Percentiles rank a stretch among this genome's conserved stretches.
Conservation (phyloP, 2,888 invertebrate species). For the Lathronympha strigana region DNA sequence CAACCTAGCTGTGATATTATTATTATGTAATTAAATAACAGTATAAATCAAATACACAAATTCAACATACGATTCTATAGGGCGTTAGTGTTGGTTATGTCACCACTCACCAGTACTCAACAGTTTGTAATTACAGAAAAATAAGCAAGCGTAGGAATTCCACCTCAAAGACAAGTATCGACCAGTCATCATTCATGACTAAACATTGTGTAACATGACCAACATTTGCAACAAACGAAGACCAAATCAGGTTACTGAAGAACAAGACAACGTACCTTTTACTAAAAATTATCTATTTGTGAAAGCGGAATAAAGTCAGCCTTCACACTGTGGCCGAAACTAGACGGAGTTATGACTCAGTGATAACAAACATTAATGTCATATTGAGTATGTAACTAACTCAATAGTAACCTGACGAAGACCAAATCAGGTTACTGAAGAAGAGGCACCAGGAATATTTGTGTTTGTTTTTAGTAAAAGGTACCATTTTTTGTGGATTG, state of each 20-base stretch:
- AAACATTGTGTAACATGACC: conserved; percentile 24
- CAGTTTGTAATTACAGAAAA: too few species aligned
- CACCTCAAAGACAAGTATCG: background rate
- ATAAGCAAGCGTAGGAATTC: too few species aligned
- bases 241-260: conserved; percentile 14
- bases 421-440: conserved; percentile 14
- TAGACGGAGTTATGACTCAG: conserved; percentile 25
- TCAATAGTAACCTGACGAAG: background rate
- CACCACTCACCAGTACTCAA: background rate
- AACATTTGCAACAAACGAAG: too few species aligned
- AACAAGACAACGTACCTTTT: background rate
- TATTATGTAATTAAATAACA: too few species aligned
- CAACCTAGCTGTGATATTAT: too few species aligned
- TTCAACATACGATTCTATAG: too few species aligned
- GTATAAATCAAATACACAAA: too few species aligned
- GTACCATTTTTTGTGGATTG: too few species aligned
- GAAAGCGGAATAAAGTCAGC: conserved; percentile 11
- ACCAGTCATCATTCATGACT: conserved; percentile 1
- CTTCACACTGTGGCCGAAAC: conserved; percentile 23
- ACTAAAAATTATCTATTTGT: too few species aligned
- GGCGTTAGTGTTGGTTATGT: too few species aligned
- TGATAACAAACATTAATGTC: conserved; percentile 36
- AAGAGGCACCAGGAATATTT: conserved; percentile 4
- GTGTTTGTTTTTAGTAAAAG: too few species aligned
- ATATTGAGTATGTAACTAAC: too few species aligned